Conservation (phyloP, 2,113 vertebrate species). For the Bothrops jararaca region DNA sequence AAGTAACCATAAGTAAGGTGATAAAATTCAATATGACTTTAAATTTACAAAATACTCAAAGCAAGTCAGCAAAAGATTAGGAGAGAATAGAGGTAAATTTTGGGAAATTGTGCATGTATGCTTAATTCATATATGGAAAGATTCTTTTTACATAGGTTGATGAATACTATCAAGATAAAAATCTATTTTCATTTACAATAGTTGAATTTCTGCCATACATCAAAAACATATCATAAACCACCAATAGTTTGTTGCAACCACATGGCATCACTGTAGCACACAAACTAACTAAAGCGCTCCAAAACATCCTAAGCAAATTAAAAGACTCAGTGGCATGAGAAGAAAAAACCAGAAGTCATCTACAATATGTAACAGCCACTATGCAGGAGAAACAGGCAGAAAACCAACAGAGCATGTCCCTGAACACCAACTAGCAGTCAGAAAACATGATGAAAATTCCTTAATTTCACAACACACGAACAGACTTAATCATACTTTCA, state of each 20-base stretch:
- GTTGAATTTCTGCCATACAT: not conserved
- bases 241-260: not conserved
- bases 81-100: not conserved
- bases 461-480: not conserved
- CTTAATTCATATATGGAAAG: not conserved
- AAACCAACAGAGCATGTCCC: not conserved
- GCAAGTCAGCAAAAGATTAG: not conserved
- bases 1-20: not conserved
- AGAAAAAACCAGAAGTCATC: too few species aligned
- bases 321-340: too few species aligned
- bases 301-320: not conserved
- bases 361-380: too few species aligned
- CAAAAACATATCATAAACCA: not conserved
- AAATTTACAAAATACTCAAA: not conserved
- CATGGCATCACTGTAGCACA: not conserved
- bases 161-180: not conserved
- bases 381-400: not conserved
- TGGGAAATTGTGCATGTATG: not conserved
- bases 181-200: not conserved
- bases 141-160: not conserved
- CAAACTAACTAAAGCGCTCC: not conserved
- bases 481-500: too few species aligned
- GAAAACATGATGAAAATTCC: not conserved
- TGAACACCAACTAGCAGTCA: not conserved
- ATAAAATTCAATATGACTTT: not conserved